phyloP scores from a whole-genome alignment of 2,113 vertebrate genomes.

The Heptranchias perlo region DNA sequence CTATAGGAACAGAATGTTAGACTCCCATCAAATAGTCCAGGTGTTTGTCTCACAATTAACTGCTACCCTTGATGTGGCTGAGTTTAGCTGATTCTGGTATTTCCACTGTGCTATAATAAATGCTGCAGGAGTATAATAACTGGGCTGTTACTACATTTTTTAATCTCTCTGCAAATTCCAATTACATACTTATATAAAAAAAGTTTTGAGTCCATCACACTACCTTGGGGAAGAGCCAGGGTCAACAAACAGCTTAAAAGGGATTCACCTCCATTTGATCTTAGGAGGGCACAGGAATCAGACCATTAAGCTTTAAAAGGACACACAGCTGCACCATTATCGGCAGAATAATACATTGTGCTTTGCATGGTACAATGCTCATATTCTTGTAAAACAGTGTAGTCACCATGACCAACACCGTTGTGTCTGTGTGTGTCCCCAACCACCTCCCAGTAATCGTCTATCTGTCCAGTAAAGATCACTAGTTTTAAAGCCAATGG shows the following conservation, averaged over 20 bases:
- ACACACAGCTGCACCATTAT: neutral
- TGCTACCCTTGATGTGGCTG: neutral
- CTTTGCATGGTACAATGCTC: neutral
- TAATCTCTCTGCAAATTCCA: neutral
- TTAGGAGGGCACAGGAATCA: neutral
- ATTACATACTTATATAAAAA: neutral
- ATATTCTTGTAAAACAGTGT: neutral
- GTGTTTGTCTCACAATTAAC: neutral
- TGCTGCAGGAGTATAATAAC: too few relatives aligned
- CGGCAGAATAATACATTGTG: neutral
- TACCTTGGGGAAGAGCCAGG: neutral
- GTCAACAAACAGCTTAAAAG: neutral
- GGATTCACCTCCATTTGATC: neutral
- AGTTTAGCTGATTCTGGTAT: neutral
- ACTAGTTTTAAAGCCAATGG: too few relatives aligned
- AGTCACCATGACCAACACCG: too few relatives aligned
- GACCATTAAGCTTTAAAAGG: neutral
- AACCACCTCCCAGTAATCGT: too few relatives aligned
- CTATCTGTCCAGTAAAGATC: too few relatives aligned
- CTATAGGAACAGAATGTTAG: neutral
- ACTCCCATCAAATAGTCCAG: neutral
- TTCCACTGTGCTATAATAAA: too few relatives aligned
- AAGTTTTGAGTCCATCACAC: neutral
- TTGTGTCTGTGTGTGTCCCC: too few relatives aligned
- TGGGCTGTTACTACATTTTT: neutral